Percentiles rank a stretch among this genome's conserved stretches.
Evolutionary conservation across 2,797 vertebrate species (phyloP).

Genomic region (Pseudotriccus pelzelni): DNA sequence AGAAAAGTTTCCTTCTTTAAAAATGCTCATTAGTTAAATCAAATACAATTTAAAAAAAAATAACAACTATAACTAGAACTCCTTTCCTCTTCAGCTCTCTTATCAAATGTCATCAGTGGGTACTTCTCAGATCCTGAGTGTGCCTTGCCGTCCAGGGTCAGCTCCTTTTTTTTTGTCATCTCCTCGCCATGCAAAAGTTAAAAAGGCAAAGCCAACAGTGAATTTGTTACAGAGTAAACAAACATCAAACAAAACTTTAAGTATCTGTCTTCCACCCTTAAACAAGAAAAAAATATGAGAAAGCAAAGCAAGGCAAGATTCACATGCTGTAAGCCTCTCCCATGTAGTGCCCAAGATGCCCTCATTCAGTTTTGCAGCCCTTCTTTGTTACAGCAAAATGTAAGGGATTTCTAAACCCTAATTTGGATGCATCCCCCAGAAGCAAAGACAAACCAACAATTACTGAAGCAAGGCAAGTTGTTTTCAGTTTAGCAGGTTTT

Average conservation of each 20-base stretch:
- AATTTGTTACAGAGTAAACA: neutral
- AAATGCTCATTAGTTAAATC: neutral
- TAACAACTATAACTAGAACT: neutral
- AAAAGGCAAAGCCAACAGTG: neutral
- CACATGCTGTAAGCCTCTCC: neutral
- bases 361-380: neutral
- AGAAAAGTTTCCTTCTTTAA: neutral
- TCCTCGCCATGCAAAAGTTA: neutral
- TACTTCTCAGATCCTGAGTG: neutral
- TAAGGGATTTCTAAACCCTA: constrained; percentile 1
- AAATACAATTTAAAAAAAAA: neutral
- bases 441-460: constrained; percentile 43
- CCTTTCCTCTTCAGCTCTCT: neutral
- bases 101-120: neutral
- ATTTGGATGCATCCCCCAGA: constrained; percentile 28
- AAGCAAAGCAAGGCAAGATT: neutral
- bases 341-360: neutral
- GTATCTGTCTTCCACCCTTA: neutral
- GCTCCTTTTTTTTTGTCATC: neutral
- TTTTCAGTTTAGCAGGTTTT: constrained; percentile 56
- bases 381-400: constrained; percentile 3
- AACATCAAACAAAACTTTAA: neutral
- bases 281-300: neutral
- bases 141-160: neutral
- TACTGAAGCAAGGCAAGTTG: constrained; percentile 49